Percentiles rank a stretch among this genome's conserved stretches.
Conservation (phyloP, 2,797 vertebrate species). For the Hirundo rustica region DNA sequence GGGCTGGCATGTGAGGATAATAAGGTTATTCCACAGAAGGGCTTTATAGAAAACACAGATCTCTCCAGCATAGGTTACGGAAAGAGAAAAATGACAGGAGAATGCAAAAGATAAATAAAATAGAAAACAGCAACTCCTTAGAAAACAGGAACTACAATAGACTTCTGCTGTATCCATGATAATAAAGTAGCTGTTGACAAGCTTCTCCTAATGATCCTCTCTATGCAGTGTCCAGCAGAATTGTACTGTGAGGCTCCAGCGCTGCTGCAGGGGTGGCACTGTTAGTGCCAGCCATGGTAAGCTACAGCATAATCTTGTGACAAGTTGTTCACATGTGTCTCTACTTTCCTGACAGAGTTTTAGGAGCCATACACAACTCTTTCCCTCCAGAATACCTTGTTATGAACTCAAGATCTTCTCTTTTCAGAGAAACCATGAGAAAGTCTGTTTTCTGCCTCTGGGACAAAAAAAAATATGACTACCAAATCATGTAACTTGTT, state of each 20-base stretch:
- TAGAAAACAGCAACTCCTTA: neutral
- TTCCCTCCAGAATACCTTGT: neutral
- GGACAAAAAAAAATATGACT: neutral
- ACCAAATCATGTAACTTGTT: neutral
- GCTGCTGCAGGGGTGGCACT: neutral
- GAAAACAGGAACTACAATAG: neutral
- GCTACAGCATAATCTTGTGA: neutral
- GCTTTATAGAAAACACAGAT: neutral
- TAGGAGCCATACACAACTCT: neutral
- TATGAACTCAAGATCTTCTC: neutral
- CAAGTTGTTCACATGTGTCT: slow-evolving; percentile 2
- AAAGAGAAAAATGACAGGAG: neutral
- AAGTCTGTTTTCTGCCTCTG: neutral
- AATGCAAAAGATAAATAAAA: neutral
- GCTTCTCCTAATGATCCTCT: neutral
- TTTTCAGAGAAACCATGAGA: neutral
- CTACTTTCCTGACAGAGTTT: neutral
- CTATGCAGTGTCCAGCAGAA: neutral
- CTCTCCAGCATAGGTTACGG: neutral
- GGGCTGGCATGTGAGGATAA: neutral
- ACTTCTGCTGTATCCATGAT: neutral
- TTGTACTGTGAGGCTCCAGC: neutral
- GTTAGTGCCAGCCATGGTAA: neutral
- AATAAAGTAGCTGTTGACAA: neutral
- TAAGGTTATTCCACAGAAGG: neutral